phyloP scores from a whole-genome alignment of 2,888 invertebrate genomes.

The Congeria kusceri region DNA sequence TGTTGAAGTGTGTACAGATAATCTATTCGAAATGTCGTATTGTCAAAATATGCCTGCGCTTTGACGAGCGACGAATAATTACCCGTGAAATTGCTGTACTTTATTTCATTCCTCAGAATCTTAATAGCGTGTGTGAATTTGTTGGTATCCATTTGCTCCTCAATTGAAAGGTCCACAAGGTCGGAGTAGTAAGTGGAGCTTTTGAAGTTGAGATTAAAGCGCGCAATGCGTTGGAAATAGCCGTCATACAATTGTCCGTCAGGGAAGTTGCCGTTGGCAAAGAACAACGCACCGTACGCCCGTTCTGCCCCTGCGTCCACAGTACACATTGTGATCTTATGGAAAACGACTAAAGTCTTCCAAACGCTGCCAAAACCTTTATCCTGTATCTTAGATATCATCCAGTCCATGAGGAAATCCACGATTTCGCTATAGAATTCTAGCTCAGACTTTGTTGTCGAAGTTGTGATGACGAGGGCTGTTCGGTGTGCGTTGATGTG shows the following conservation, averaged over 20 bases:
- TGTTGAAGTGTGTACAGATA: conserved; percentile 91
- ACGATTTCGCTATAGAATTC: conserved; percentile 72
- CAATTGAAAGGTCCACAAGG: conserved; percentile 87
- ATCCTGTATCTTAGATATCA: conserved; percentile 70
- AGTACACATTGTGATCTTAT: conserved; percentile 93
- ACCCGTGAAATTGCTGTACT: conserved; percentile 39
- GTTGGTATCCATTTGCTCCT: conserved; percentile 18
- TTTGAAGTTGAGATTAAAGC: conserved; percentile 92
- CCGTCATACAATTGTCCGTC: conserved; percentile 90
- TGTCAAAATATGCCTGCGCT: conserved; percentile 93
- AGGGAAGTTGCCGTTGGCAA: conserved; percentile 90
- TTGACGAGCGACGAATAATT: conserved; percentile 87
- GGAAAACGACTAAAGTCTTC: conserved; percentile 90
- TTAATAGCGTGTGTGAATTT: conserved; percentile 77
- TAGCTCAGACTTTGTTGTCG: conserved; percentile 27
- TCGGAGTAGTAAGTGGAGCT: conserved; percentile 93
- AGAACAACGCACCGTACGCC: conserved; percentile 94
- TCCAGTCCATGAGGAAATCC: conserved; percentile 74
- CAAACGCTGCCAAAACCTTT: conserved; percentile 72
- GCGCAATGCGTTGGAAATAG: conserved; percentile 92
- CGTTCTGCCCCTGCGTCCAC: conserved; percentile 95
- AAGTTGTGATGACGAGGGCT: conserved; percentile 13
- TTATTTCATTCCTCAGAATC: conserved; percentile 85
- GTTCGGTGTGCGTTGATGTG: conserved; percentile 38
- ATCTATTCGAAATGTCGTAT: conserved; percentile 92